Base-by-base conservation (phyloP, 1,140 invertebrate species). In the Drosophila albomicans region DNA sequence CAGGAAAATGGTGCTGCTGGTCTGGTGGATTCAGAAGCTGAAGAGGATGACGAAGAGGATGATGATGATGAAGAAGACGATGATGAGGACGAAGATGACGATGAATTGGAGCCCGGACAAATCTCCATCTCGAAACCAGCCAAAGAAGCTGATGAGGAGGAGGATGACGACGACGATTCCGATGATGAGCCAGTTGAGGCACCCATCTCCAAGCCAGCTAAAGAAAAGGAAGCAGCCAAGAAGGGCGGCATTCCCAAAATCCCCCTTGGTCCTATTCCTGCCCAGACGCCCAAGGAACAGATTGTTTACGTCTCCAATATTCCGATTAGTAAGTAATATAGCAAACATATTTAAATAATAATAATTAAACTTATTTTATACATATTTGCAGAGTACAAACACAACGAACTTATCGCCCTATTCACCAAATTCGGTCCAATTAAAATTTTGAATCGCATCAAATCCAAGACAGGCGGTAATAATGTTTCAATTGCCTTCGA, bases 371-470 rank as follows among this genome's bases (percentile, higher is more conserved):
- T 48, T 43, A 5, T 7, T 16, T 15, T 49, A 13, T 16, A 11
- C 25, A 2, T 6, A 38, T 49, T 28, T 59, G 0, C 54, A 91
- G 90, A 61, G 1, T 82, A 56, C 38, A 79, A 75, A 15, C 68
- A 80, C 49, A 28, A 63, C 0, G 86, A 91, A 1, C 0, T 91
- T 7, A 46, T 91, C 25, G 81, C 67, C 5, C 2, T 80, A 3
- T 86, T 91, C 25, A 30, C 77, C 15, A 91, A 91, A 64, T 91
- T 80, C 32, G 90, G 90, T 1, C 52, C 61, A 0, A 67, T 91
- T 25, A 1, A 49, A 3, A 11, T 69, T 0, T 5, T 91, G 3
- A 51, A 78, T 51, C 73, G 75, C 6, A 10, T 75, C 3, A 66
- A 52, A 16, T 25, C 25, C 0, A 76, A 68, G 11, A n/a, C 20